Base-by-base conservation (phyloP, 2,888 invertebrate species). In the Gymnosoma rotundatum region DNA sequence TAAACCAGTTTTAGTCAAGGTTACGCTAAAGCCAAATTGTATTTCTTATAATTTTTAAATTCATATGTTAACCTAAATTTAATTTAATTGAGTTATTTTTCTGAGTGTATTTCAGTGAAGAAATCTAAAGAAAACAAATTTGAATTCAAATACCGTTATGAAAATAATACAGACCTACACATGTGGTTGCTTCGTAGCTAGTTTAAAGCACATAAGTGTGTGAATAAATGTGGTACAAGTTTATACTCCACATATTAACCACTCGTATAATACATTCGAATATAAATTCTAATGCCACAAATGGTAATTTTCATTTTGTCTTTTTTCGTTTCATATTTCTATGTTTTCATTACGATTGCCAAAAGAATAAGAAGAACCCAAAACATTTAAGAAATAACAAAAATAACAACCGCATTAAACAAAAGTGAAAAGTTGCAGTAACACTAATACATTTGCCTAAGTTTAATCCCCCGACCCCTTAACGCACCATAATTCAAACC, bases 141-240 rank as follows among this genome's bases (percentile, higher is more conserved):
- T 81, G 78, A 84, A 84, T 84, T 84, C 83, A 80, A 84, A 84
- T 78, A 20, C 81, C 52, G 84, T 78, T 84, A 81, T 74, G 78
- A 74, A 78, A 78, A 78, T 69, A 64, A 58, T 70, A 74, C 64
- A 74, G 45, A 61, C 58, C 48, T 66, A 58, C 81, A 84, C 81
- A 84, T 84, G 78, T 84, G 81, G 61, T 50, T 75, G 61, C 70
- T 58, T 69, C 54, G 38, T 67, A 21, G 48, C 45, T 50, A 36
- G 66, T 45, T 75, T 58, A 67, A 60, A 48, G 21, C n/a, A 45
- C 45, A 48, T 21, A 48, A n/a, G 64, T 48, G 48, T 67, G 66
- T 67, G 50, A 38, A 20, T 10, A 45, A 36, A 60, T 78, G 36
- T 78, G 60, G 76, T 52, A 69, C 42, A 61, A 79, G 79, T 79